Base-by-base conservation (phyloP, 2,888 invertebrate genomes). In the Polyommatus icarus region DNA sequence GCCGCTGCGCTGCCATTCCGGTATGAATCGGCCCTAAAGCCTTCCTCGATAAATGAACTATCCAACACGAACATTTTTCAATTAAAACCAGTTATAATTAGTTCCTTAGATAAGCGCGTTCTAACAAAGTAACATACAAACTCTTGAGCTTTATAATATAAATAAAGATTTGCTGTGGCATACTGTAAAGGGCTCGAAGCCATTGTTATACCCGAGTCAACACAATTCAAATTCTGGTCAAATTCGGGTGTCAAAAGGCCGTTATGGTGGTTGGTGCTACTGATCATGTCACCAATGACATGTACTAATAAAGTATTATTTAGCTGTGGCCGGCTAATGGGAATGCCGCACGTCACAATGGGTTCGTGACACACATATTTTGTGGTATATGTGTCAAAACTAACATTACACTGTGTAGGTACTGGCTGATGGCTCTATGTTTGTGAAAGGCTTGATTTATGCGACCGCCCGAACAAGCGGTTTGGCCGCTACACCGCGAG, bases 341-440 rank as follows among this genome's bases (percentile, higher is more conserved):
- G 67, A 67, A 32, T 32, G 6, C 61, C 61, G 24, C 20, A 24
- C 67, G 67, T 32, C 67, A 67, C 29, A 32, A 67, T 67, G 67
- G 67, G 67, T 18, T 67, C 67, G 67, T 67, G 67, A 67, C 67
- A 67, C 29, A 67, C 67, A 67, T 67, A 67, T 67, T 61, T 29
- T 6, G 67, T 32, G 24, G 12, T 67, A 29, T 32, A 67, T 67
- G 67, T 67, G 67, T 67, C 29, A 29, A 67, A 67, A 67, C 67
- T 15, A 67, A 32, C 18, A 67, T 32, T 24, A 10, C 20, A 24
- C 24, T 61, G 61, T 20, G 24, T n/a, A n/a, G n/a, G n/a, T 61
- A 20, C 24, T 61, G 24, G n/a, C 59, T 59, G 20, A 18, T 54
- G 12, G 57, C 57, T 20, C 57, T 20, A 57, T 57, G 36, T 7